Percentiles rank a stretch among this genome's conserved stretches.
These are phyloP conservation scores for Drosophila macrothrix DNA, from an alignment of 2,888 invertebrate species.

Conservation along the genomic window DNA sequence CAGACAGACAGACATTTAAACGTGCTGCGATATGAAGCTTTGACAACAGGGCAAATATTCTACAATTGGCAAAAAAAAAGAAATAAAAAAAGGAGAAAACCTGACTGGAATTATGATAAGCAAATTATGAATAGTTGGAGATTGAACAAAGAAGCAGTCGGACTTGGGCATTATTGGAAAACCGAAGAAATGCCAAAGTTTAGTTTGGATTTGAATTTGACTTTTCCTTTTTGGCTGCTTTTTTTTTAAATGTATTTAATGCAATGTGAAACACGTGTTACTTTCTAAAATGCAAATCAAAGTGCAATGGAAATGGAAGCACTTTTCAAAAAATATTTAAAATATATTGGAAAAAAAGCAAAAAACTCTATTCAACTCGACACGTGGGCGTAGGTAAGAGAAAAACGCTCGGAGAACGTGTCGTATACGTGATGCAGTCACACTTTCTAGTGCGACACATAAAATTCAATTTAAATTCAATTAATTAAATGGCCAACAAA, in stretches of 20 bases:
- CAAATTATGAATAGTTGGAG: slow-evolving; percentile 64
- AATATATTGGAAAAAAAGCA: not conserved
- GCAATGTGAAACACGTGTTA: slow-evolving; percentile 70
- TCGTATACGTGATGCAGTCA: slow-evolving; percentile 67
- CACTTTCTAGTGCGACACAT: slow-evolving; percentile 64
- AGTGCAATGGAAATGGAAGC: slow-evolving; percentile 73
- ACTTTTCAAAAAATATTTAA: slow-evolving; percentile 63
- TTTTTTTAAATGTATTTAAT: slow-evolving; percentile 45
- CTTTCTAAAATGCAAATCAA: slow-evolving; percentile 76
- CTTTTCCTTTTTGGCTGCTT: slow-evolving; percentile 47
- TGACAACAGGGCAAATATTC: slow-evolving; percentile 61
- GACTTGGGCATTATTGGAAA: slow-evolving; percentile 43
- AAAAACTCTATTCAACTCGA: slow-evolving; percentile 30
- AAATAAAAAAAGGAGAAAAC: slow-evolving; percentile 27
- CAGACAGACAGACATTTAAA: slow-evolving; percentile 30
- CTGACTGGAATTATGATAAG: slow-evolving; percentile 73
- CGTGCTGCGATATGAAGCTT: slow-evolving; percentile 60
- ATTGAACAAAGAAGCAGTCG: slow-evolving; percentile 1
- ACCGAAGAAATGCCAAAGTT: slow-evolving; percentile 45
- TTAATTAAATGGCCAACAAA: slow-evolving; percentile 47
- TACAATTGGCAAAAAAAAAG: slow-evolving; percentile 41
- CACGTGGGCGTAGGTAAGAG: slow-evolving; percentile 62
- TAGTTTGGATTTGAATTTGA: slow-evolving; percentile 41
- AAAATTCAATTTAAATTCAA: slow-evolving; percentile 65
- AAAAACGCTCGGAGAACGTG: slow-evolving; percentile 41